These are phyloP conservation scores for Palythoa grandis DNA, from an alignment of 92 coral and sea anemone genomes.

Conservation along the genomic window DNA sequence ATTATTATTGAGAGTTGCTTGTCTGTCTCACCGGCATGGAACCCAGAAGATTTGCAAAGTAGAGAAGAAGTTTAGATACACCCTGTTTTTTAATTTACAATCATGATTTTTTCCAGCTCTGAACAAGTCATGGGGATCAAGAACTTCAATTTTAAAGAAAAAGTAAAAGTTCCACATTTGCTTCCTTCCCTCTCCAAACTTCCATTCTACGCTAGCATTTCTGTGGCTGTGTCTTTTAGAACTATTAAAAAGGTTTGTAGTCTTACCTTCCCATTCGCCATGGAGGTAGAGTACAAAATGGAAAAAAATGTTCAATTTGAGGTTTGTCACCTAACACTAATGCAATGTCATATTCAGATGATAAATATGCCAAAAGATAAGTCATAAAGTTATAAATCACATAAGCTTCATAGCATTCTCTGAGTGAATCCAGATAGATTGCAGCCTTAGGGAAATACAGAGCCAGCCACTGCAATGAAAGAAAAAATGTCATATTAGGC, in stretches of 20 bases:
- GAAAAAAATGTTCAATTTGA: slow-evolving; percentile 81
- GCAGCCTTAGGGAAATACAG: slow-evolving; percentile 92
- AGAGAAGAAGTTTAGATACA: too few relatives aligned
- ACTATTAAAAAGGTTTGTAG: not conserved
- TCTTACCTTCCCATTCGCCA: slow-evolving; percentile 88
- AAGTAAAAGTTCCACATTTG: too few relatives aligned
- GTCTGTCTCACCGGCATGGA: too few relatives aligned
- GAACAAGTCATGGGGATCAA: too few relatives aligned
- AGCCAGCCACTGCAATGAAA: slow-evolving; percentile 84
- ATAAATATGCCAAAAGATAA: slow-evolving; percentile 75
- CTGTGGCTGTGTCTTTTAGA: not conserved
- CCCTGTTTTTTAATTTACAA: too few relatives aligned
- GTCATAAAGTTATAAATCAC: slow-evolving; percentile 88
- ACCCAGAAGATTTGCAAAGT: too few relatives aligned
- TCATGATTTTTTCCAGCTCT: too few relatives aligned
- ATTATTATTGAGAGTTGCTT: too few relatives aligned
- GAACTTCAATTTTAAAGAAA: too few relatives aligned
- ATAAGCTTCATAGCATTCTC: slow-evolving; percentile 95
- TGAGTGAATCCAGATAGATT: slow-evolving; percentile 84
- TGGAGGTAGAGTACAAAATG: slow-evolving; percentile 78
- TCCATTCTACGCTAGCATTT: too few relatives aligned
- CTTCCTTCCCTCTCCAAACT: too few relatives aligned
- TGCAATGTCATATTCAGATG: slow-evolving; percentile 75
- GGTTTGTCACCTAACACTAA: slow-evolving; percentile 67
- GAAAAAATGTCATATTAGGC: not conserved